phyloP scores from a whole-genome alignment of 2,113 vertebrate genomes.

The Ceyx melanurus region DNA sequence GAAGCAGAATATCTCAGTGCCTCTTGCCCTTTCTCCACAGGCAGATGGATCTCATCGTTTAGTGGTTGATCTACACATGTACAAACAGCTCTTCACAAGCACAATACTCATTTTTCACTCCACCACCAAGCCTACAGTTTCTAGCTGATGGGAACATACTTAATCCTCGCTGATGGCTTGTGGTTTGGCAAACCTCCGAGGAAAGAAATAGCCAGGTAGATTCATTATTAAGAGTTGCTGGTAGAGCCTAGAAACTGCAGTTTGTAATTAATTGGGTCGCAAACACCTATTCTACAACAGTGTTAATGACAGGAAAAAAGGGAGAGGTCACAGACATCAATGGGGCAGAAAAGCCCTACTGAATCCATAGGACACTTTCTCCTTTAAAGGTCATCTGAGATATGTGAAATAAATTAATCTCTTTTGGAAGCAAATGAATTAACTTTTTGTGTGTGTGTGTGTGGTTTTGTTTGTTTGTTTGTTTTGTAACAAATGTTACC shows the following conservation, averaged over 20 bases:
- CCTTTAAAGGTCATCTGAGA: neutral
- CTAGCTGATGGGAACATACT: neutral
- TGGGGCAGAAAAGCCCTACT: neutral
- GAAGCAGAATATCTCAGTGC: neutral
- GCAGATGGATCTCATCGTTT: neutral
- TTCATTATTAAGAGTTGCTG: neutral
- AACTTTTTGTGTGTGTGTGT: no score
- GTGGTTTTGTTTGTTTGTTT: no score
- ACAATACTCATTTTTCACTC: neutral
- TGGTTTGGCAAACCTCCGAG: neutral
- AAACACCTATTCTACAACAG: neutral
- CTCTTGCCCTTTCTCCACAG: neutral
- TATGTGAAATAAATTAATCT: neutral
- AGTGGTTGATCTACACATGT: fast-evolving
- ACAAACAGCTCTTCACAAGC: neutral
- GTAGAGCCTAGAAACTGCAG: neutral
- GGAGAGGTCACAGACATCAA: neutral
- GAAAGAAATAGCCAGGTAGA: neutral
- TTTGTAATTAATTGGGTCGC: neutral
- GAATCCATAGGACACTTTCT: neutral
- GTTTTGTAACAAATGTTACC: neutral
- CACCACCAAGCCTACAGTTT: neutral
- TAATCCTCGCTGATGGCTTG: neutral
- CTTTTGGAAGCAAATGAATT: neutral
- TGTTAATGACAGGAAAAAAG: neutral